Evolutionary conservation across 2,113 vertebrate species (phyloP).

Genomic region (Azemiops feae): DNA sequence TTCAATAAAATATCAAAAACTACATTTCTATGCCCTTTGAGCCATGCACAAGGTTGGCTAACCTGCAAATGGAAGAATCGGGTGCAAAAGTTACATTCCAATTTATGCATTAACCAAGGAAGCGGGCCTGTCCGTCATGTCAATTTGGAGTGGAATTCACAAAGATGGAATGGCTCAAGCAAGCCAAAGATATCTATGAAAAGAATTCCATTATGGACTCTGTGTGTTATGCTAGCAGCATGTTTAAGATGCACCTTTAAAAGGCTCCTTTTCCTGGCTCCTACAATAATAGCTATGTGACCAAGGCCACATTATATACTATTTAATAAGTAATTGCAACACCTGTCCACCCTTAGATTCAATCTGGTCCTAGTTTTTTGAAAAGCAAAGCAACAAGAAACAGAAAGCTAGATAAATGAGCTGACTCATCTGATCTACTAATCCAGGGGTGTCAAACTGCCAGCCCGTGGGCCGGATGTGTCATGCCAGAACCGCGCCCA

Average conservation of each 20-base stretch:
- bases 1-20: background rate
- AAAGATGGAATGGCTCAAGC: background rate
- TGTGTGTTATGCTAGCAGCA: background rate
- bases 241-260: background rate
- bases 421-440: background rate
- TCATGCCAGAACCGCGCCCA: no score
- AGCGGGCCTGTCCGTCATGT: background rate
- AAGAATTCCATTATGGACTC: background rate
- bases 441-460: no score
- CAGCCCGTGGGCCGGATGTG: fast-evolving
- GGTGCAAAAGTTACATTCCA: background rate
- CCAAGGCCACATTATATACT: background rate
- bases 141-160: background rate
- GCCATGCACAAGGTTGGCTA: background rate
- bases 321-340: background rate
- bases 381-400: background rate
- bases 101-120: background rate
- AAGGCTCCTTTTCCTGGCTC: background rate
- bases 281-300: background rate
- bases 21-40: background rate
- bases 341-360: background rate
- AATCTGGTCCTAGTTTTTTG: background rate
- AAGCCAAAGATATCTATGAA: background rate
- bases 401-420: background rate
- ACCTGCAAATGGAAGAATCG: background rate